Conservation (phyloP, 2,113 vertebrate genomes). For the Megatriorchis doriae region DNA sequence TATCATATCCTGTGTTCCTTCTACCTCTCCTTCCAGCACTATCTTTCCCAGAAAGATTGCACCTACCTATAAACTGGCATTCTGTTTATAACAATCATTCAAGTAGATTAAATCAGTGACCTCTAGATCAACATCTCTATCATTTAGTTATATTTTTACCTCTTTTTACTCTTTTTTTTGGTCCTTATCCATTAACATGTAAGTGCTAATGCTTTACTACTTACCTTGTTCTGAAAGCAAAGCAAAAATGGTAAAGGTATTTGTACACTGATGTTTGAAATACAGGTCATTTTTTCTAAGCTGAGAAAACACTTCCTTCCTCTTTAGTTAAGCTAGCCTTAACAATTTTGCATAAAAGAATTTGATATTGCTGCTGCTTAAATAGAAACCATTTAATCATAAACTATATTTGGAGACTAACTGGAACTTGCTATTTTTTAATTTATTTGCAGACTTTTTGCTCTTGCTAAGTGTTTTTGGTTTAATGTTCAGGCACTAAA, state of each 20-base stretch:
- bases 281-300: not conserved
- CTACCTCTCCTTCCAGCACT: not conserved
- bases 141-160: not conserved
- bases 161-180: not conserved
- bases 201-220: not conserved
- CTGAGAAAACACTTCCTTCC: not conserved
- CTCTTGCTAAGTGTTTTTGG: not conserved
- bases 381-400: slow-evolving; percentile 29
- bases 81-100: not conserved
- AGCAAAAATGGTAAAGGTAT: not conserved
- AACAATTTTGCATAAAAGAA: not conserved
- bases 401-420: not conserved
- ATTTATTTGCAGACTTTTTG: slow-evolving; percentile 3
- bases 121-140: not conserved
- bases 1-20: not conserved
- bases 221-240: not conserved
- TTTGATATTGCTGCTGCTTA: not conserved
- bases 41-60: not conserved
- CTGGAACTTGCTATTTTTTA: not conserved
- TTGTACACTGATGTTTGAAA: not conserved
- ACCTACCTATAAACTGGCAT: not conserved
- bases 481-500: slow-evolving; percentile 6
- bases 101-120: not conserved
- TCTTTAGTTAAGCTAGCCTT: not conserved
- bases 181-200: not conserved